Conservation (phyloP, 2,888 invertebrate genomes). For the Melieria picta region DNA sequence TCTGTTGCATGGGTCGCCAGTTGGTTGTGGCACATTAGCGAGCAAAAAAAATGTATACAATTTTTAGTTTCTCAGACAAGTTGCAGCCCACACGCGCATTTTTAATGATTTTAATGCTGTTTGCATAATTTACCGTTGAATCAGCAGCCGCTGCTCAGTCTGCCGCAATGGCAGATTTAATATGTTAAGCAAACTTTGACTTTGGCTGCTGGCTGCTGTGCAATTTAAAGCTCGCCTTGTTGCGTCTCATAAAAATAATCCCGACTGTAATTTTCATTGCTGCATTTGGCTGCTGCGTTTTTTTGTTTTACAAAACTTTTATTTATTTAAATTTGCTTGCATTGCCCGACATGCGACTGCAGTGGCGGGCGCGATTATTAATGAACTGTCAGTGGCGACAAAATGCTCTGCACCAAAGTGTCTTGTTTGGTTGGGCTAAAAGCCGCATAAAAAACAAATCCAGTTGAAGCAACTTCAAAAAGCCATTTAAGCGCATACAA, state of each 20-base stretch:
- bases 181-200: constrained; percentile 13
- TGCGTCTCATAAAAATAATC: too few species aligned
- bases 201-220: not conserved
- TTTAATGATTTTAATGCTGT: constrained; percentile 17
- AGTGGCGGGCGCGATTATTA: constrained; percentile 30
- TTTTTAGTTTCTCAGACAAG: too few species aligned
- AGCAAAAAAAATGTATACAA: too few species aligned
- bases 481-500: constrained; percentile 26
- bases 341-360: constrained; percentile 9
- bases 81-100: too few species aligned
- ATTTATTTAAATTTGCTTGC: not conserved
- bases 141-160: constrained; percentile 8
- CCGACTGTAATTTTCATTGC: too few species aligned
- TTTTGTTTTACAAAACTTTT: not conserved
- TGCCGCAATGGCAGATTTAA: constrained; percentile 9
- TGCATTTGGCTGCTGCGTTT: too few species aligned
- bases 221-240: not conserved
- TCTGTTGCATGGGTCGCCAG: too few species aligned
- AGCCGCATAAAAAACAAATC: too few species aligned
- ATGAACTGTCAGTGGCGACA: constrained; percentile 32
- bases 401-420: constrained; percentile 29
- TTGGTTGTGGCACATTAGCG: too few species aligned
- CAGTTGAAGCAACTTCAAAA: not conserved
- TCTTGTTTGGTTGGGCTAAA: not conserved
- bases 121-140: constrained; percentile 31